These are phyloP conservation scores for Mesorhabditis sp. DNA, from an alignment of 2,888 invertebrate genomes.

Conservation along the genomic window DNA sequence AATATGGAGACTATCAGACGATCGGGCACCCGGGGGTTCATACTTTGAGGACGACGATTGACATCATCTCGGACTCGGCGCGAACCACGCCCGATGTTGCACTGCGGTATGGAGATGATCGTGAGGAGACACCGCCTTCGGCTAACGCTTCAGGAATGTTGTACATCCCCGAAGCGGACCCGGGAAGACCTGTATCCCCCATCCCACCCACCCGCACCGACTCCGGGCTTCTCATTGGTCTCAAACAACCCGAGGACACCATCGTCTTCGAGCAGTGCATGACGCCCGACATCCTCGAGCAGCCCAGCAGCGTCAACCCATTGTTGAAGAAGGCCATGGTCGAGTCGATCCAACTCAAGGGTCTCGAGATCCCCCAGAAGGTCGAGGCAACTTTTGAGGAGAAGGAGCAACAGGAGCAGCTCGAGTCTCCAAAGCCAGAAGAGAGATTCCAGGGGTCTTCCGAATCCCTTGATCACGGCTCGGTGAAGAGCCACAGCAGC, in stretches of 20 bases:
- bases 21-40: not conserved
- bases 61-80: conserved; percentile 18
- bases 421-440: conserved; percentile 13
- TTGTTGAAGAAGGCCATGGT: conserved; percentile 9
- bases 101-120: conserved; percentile 31
- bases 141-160: conserved; percentile 34
- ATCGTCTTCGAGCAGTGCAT: conserved; percentile 1
- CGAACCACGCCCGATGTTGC: conserved; percentile 39
- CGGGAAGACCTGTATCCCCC: conserved; percentile 41
- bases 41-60: not conserved
- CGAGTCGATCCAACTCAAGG: conserved; percentile 14
- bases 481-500: conserved; percentile 14
- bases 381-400: not conserved
- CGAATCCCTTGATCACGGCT: conserved; percentile 24
- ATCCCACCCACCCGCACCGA: conserved; percentile 33
- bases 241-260: conserved; percentile 9
- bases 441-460: conserved; percentile 5
- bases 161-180: conserved; percentile 30
- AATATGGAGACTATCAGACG: not conserved
- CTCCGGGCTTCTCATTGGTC: not conserved
- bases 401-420: conserved; percentile 18
- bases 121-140: conserved; percentile 30
- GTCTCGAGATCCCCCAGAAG: not conserved
- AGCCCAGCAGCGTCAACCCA: not conserved
- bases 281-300: conserved; percentile 1